Base-by-base conservation (phyloP, 2,888 invertebrate species). In the Phengaris arion region DNA sequence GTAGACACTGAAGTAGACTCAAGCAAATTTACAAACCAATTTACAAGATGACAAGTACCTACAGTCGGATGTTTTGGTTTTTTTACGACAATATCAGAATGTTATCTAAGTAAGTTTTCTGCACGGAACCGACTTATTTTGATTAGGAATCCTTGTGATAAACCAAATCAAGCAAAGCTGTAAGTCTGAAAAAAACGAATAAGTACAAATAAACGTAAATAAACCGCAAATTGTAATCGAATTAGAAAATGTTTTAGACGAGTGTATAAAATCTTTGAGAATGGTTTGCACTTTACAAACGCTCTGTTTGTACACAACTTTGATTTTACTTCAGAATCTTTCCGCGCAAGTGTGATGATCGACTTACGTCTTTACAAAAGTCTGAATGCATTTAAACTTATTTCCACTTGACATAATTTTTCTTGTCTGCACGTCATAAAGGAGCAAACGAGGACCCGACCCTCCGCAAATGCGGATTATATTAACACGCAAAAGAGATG, bases 381-480 rank as follows among this genome's bases (percentile, higher is more conserved):
- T 52, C 22, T 72, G 35, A 64, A 64, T 64, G 64, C 35, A 6
- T 64, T 55, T 22, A 75, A 75, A 69, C 79, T 82, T 81, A 82
- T 83, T 82, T 82, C 80, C 82, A 82, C 81, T 83, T 78, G 76
- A 81, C 80, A 81, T 81, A 85, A 84, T 84, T 84, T 83, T 83
- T 82, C 82, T 82, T 84, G 85, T 85, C 86, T 81, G 80, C 86
- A 83, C 85, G 84, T 85, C 85, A 85, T 84, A 83, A 83, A 87
- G 82, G 86, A 85, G 85, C 87, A 88, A 87, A 85, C 84, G 85
- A 86, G 84, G 85, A 83, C 83, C 84, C 85, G 84, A 84, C 86
- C 85, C 85, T 85, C 85, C 82, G 83, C 84, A 85, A 86, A 86
- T 85, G 84, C 87, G 86, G 87, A 89, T 88, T 87, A 90, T 89